Evolutionary conservation across 2,888 invertebrate species (phyloP).

Genomic region (Napeogenes inachia): DNA sequence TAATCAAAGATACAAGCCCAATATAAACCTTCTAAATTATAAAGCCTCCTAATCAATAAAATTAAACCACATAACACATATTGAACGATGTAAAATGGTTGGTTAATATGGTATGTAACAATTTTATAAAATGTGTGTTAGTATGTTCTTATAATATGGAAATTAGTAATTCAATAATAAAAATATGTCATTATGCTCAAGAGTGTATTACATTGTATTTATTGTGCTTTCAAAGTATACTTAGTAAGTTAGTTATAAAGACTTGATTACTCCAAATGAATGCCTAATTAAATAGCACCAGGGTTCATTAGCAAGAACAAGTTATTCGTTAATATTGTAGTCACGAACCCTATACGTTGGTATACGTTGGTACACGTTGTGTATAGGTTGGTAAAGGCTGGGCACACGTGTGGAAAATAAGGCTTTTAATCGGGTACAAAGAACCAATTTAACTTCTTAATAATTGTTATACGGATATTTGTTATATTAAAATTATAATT

Average conservation of each 20-base stretch:
- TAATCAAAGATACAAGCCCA: too few species aligned
- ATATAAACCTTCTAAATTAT: too few species aligned
- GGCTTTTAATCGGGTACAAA: slow-evolving; percentile 1
- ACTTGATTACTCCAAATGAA: slow-evolving; percentile 38
- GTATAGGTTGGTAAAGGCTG: slow-evolving; percentile 1
- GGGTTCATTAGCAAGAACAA: slow-evolving; percentile 35
- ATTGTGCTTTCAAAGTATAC: neutral
- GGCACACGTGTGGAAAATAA: slow-evolving; percentile 13
- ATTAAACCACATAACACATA: too few species aligned
- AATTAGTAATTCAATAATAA: too few species aligned
- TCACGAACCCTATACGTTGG: slow-evolving; percentile 17
- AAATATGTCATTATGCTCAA: too few species aligned
- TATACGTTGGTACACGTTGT: too few species aligned
- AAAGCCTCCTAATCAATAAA: too few species aligned
- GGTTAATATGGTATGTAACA: too few species aligned
- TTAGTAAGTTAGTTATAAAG: slow-evolving; percentile 15
- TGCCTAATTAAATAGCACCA: slow-evolving; percentile 39
- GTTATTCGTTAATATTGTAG: slow-evolving; percentile 36
- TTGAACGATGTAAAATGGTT: too few species aligned
- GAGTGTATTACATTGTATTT: neutral
- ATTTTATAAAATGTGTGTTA: too few species aligned
- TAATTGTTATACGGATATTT: neutral
- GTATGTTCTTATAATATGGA: too few species aligned
- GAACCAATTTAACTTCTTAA: neutral
- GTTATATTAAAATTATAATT: too few species aligned